Evolutionary conservation across 92 coral and sea anemone species (phyloP), one percentile per base, ranked within the genome.

Genomic region (Epizoanthus fatuus): DNA sequence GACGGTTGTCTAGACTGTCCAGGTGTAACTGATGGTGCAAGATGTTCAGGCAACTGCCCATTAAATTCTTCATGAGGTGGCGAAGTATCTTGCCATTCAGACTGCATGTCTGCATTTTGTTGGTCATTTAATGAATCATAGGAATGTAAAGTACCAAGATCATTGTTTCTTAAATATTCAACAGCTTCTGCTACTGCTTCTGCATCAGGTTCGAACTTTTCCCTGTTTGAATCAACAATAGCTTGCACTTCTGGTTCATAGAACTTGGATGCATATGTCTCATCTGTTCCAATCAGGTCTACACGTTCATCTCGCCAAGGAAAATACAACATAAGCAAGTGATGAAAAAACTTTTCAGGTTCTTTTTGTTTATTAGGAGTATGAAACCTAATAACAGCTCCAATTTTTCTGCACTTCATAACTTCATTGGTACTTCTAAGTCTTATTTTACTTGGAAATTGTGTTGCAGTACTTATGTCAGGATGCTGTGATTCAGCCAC

Each of bases 371-470:
- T 22, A 22, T 22, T 22, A 22, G 25, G 25, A 22, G 25, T 22
- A 22, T 22, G 25, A 22, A 22, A 22, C 25, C 25, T 22, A 22
- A 22, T 22, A 22, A 22, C 25, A 22, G 25, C 25, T 22, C 25
- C 25, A 22, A 22, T 22, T 22, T 22, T 22, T 22, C 25, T 22
- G 25, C 25, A 22, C 25, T 22, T 22, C 25, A 22, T 22, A 22
- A 22, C 25, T 22, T 22, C 25, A 22, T 22, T 22, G 25, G 25
- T 22, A 22, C 25, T 22, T 22, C 25, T 40, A 40, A 40, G 54
- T 52, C 52, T 90, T 45, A 79, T 85, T 57, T 72, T 85, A 44
- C 42, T 4, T 17, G 93, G 93, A 11, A 90, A 75, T 14, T 38
- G 22, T 67, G 35, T 32, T 63, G 55, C 77, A 62, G 59, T 42